Conservation (phyloP, 2,888 invertebrate genomes). For the Platerodrilus igneus region DNA sequence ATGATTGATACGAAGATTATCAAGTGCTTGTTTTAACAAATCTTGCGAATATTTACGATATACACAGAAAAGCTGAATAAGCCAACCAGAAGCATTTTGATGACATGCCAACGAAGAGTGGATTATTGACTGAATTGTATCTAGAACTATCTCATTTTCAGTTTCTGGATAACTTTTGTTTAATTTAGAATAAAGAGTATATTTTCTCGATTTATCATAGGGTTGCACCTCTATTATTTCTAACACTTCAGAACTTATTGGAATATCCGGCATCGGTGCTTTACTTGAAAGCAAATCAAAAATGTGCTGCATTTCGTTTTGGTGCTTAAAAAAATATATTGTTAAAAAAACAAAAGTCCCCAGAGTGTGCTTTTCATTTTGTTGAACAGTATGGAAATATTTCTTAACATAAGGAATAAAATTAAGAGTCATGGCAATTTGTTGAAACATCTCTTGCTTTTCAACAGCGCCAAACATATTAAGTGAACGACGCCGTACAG, state of each 20-base stretch:
- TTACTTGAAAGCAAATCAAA: too few species aligned
- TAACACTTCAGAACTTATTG: too few species aligned
- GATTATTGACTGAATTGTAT: conserved; percentile 56
- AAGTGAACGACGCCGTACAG: conserved; percentile 61
- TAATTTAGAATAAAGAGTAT: too few species aligned
- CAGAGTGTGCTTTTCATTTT: conserved; percentile 15
- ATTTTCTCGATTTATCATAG: too few species aligned
- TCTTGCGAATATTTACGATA: conserved; percentile 69
- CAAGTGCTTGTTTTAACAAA: conserved; percentile 57
- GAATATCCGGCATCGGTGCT: too few species aligned
- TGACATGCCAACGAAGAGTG: conserved; percentile 62
- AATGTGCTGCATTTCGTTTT: conserved; percentile 15
- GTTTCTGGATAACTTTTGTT: conserved; percentile 5
- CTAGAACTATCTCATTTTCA: conserved; percentile 51
- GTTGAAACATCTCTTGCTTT: conserved; percentile 9
- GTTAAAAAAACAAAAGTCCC: conserved; percentile 23
- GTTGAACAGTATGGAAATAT: conserved; percentile 18
- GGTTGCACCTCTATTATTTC: too few species aligned
- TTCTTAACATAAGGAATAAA: conserved; percentile 20
- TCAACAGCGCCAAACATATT: conserved; percentile 12
- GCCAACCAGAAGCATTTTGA: conserved; percentile 59
- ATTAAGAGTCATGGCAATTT: conserved; percentile 14
- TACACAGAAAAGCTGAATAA: conserved; percentile 64
- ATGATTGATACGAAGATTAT: conserved; percentile 55
- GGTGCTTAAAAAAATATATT: conserved; percentile 16